These are phyloP conservation scores for Sebastolobus altivelis DNA, from an alignment of 2,797 vertebrate genomes.

Conservation along the genomic window DNA sequence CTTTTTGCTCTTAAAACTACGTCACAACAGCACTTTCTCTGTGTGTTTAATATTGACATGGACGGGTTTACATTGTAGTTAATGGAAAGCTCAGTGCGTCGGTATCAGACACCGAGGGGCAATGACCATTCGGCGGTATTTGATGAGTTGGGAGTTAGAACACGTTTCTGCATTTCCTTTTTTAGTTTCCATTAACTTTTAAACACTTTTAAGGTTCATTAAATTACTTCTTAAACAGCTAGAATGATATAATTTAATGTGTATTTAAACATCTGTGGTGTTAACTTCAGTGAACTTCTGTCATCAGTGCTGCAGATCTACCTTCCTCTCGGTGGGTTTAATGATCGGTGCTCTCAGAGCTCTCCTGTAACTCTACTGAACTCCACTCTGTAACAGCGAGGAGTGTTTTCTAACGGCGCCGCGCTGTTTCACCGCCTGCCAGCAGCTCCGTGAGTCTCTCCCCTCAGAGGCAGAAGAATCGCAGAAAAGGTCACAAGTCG, in stretches of 20 bases:
- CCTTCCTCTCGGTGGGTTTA: background rate
- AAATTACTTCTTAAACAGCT: too few species aligned
- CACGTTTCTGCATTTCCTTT: background rate
- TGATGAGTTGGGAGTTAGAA: background rate
- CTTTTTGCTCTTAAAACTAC: too few species aligned
- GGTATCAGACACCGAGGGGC: background rate
- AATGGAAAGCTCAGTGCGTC: too few species aligned
- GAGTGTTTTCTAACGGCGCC: background rate
- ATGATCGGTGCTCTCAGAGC: background rate
- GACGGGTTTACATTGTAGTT: too few species aligned
- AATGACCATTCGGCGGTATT: background rate
- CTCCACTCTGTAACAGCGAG: background rate
- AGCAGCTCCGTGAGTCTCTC: conserved; percentile 1
- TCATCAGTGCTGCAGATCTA: background rate
- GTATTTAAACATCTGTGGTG: too few species aligned
- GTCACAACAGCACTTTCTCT: too few species aligned
- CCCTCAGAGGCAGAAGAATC: conserved; percentile 68
- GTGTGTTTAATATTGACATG: too few species aligned
- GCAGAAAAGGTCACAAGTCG: conserved; percentile 80
- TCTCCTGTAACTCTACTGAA: background rate
- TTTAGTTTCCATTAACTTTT: background rate
- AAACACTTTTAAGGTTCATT: background rate
- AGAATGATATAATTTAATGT: too few species aligned
- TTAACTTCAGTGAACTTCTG: background rate
- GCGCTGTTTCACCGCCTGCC: conserved; percentile 5